Percentiles rank a stretch among this genome's conserved stretches.
Evolutionary conservation across 1,140 invertebrate genomes (phyloP).

Genomic region (Papilio dardanus): DNA sequence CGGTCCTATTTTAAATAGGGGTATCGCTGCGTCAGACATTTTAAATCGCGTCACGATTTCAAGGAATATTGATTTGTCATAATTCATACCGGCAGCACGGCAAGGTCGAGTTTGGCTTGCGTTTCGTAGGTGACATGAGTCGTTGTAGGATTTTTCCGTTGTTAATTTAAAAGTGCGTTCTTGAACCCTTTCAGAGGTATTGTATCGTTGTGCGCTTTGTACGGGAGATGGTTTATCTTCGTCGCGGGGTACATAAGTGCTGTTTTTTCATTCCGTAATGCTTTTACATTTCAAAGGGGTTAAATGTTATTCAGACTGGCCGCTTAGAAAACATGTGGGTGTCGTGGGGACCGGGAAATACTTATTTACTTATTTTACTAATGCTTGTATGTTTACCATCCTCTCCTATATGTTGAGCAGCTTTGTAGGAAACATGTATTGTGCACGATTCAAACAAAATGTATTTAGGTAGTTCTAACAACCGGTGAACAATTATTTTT

Average conservation of each 20-base stretch:
- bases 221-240: slow-evolving; percentile 80
- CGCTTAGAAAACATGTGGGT: slow-evolving; percentile 79
- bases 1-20: slow-evolving; percentile 77
- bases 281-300: slow-evolving; percentile 82
- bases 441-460: no score
- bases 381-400: slow-evolving; percentile 41
- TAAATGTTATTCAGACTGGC: slow-evolving; percentile 80
- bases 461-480: no score
- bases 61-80: slow-evolving; percentile 48
- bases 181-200: slow-evolving; percentile 82
- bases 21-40: slow-evolving; percentile 66
- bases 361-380: slow-evolving; percentile 50
- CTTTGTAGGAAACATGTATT: neutral
- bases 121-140: slow-evolving; percentile 44
- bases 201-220: slow-evolving; percentile 82
- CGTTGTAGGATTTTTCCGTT: slow-evolving; percentile 55
- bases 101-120: slow-evolving; percentile 56
- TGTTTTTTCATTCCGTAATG: slow-evolving; percentile 83
- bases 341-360: slow-evolving; percentile 66
- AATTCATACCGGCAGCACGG: slow-evolving; percentile 34
- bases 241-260: slow-evolving; percentile 81
- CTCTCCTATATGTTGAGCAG: slow-evolving; percentile 9
- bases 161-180: slow-evolving; percentile 83
- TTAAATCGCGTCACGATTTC: slow-evolving; percentile 59
- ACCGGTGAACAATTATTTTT: no score